Evolutionary conservation across 92 coral and sea anemone genomes (phyloP), one percentile per base, ranked within the genome.

Genomic region (Siderastrea radians): DNA sequence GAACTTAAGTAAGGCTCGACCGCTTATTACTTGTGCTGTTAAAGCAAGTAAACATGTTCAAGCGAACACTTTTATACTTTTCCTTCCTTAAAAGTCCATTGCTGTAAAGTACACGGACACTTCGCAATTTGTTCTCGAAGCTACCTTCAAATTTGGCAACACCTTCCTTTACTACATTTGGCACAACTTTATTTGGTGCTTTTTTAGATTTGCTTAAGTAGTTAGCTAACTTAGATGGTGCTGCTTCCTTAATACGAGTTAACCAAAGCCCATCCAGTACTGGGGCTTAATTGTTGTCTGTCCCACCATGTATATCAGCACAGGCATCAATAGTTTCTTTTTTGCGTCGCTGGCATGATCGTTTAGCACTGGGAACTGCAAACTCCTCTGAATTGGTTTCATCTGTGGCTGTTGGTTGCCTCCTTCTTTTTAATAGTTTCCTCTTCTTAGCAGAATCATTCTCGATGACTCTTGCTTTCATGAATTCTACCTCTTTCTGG

Each of bases 31-130:
- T 71, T 71, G 75, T 48, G 48, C 75, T 26, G 66, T 55, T 60
- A 38, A 76, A 76, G 81, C 49, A 26, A 49, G 52, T 55, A 74
- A 83, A 88, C 71, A 88, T 46, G 68, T 51, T 86, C 55, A 84
- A 74, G 75, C 89, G 83, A 65, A 87, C 74, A 90, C 92, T 75
- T 85, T 94, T 91, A 73, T 91, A 88, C 77, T 94, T 91, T 76
- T 86, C 90, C 84, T 94, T 91, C 60, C 92, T 85, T 59, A 88
- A 68, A 38, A 91, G 86, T 68, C 97, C 93, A 57, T 77, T 78
- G 60, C 84, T 82, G 50, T 87, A 91, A 6, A 84, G 76, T 52
- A 94, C 86, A 77, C 81, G 79, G 43, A 86, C 68, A 71, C 94
- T 91, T 63, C 87, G 74, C 59, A 87, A 7, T 51, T 73, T 83